Conservation (phyloP, 2,113 vertebrate genomes). For the Ammodramus savannarum region DNA sequence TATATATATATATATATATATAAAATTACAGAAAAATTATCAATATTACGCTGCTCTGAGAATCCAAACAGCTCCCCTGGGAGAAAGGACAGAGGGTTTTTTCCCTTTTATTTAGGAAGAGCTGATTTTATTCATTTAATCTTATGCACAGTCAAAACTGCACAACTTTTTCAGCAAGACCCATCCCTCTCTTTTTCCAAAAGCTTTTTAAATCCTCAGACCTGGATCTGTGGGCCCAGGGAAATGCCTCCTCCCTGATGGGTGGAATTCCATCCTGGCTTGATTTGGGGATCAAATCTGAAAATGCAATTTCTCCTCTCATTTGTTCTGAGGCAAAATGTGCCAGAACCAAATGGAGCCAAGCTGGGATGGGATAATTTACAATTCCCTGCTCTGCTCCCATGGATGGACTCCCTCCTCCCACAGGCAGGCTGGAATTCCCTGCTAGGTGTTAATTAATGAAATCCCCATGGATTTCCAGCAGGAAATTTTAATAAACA, state of each 20-base stretch:
- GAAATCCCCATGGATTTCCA: not conserved
- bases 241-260: not conserved
- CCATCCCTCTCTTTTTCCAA: not conserved
- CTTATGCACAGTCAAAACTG: not conserved
- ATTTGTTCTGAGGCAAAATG: not conserved
- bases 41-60: not conserved
- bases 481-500: not conserved
- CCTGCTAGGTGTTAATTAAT: not conserved
- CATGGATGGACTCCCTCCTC: not conserved
- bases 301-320: not conserved
- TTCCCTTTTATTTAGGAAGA: not conserved
- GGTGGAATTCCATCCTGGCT: not conserved
- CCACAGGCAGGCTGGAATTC: not conserved
- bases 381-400: not conserved
- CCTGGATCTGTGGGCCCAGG: not conserved
- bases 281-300: not conserved
- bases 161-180: not conserved
- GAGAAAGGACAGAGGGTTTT: not conserved
- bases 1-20: not conserved
- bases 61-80: not conserved
- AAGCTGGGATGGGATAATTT: accelerated
- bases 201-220: not conserved
- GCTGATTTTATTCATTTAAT: not conserved
- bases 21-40: not conserved
- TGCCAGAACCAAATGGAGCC: accelerated